Conservation (phyloP, 2,797 vertebrate genomes). For the Hippocampus kuda region DNA sequence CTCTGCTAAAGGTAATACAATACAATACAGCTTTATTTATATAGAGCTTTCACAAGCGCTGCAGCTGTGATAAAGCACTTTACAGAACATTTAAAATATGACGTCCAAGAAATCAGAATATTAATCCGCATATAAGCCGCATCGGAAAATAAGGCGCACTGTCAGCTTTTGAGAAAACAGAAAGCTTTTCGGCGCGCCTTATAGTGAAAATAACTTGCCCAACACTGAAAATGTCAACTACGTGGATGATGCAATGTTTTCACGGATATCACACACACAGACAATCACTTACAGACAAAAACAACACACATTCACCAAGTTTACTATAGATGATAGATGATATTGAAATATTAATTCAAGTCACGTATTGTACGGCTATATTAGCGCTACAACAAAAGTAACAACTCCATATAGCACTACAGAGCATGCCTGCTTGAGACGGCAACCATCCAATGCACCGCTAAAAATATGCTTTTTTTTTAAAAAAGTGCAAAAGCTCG, state of each 20-base stretch:
- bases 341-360: slow-evolving; percentile 26
- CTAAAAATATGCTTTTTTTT: slow-evolving; percentile 15
- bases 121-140: no score
- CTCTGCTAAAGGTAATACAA: no score
- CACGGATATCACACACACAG: slow-evolving; percentile 10
- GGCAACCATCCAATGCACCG: neutral
- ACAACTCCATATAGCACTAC: neutral
- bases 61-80: no score
- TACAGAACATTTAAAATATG: no score
- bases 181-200: no score
- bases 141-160: no score
- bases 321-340: slow-evolving; percentile 14
- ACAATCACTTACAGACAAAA: slow-evolving; percentile 8
- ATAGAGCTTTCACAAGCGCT: no score
- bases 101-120: no score
- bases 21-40: no score
- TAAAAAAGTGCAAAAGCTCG: slow-evolving; percentile 22
- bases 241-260: neutral
- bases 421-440: neutral
- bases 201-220: neutral
- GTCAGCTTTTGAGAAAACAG: no score
- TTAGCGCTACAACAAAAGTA: slow-evolving; percentile 11
- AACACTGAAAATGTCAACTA: slow-evolving; percentile 5
- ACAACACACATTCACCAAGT: slow-evolving; percentile 15
- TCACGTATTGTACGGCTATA: slow-evolving; percentile 21